phyloP scores from a whole-genome alignment of 2,113 vertebrate genomes.

The Ptychochromis oligacanthus region DNA sequence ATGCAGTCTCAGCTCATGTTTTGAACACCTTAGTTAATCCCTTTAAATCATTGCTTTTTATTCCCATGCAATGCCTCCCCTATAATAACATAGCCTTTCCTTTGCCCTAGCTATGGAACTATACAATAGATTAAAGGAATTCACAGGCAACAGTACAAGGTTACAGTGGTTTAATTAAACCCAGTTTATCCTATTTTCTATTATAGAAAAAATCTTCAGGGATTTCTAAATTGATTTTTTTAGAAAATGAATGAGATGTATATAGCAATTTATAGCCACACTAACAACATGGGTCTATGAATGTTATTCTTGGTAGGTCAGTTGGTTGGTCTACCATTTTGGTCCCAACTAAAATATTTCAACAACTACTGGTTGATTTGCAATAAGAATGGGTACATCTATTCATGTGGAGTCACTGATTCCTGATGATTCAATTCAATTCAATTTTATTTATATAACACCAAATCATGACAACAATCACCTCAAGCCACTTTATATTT shows the following conservation, averaged over 20 bases:
- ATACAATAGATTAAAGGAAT: conserved; percentile 25
- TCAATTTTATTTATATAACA: too few relatives aligned
- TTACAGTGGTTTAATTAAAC: background rate
- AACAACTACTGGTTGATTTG: background rate
- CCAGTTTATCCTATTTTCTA: background rate
- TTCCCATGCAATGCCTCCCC: background rate
- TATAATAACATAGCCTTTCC: conserved; percentile 1
- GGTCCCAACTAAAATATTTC: background rate
- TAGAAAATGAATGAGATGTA: background rate
- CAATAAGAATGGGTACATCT: background rate
- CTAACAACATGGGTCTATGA: background rate
- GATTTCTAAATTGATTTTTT: background rate
- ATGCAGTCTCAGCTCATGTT: conserved; percentile 1
- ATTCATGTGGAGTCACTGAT: background rate
- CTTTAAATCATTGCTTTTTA: conserved; percentile 46
- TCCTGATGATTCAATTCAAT: too few relatives aligned
- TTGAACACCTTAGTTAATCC: conserved; percentile 55
- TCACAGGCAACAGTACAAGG: conserved; percentile 1
- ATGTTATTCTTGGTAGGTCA: background rate
- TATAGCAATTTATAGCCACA: background rate
- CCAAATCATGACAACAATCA: too few relatives aligned
- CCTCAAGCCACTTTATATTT: too few relatives aligned
- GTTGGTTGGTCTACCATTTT: background rate
- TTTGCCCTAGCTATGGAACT: background rate
- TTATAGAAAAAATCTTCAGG: background rate